These are phyloP conservation scores for Porites rus DNA, from an alignment of 92 coral and sea anemone genomes.

Conservation along the genomic window DNA sequence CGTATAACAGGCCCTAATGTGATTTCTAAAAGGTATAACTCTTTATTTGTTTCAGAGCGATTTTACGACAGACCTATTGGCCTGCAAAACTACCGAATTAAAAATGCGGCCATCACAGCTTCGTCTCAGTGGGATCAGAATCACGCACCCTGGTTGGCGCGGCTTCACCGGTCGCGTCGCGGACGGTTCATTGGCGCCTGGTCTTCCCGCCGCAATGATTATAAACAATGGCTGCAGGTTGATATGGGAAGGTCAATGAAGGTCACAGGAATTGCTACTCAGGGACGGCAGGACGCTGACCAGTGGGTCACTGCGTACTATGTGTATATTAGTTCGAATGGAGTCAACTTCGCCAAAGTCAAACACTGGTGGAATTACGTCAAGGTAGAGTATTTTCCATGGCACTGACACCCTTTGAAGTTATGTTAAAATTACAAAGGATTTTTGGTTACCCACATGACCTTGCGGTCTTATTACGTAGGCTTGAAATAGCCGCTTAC, in stretches of 20 bases:
- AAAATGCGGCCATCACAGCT: slow-evolving; percentile 75
- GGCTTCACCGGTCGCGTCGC: slow-evolving; percentile 66
- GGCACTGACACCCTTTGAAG: no score
- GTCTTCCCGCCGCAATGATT: slow-evolving; percentile 67
- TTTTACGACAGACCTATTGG: slow-evolving; percentile 80
- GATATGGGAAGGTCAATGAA: slow-evolving; percentile 76
- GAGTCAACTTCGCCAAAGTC: slow-evolving; percentile 54
- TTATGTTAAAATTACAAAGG: no score
- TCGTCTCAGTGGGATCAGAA: slow-evolving; percentile 69
- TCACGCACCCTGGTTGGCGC: slow-evolving; percentile 74
- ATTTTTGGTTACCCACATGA: no score
- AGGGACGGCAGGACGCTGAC: slow-evolving; percentile 77
- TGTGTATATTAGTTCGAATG: slow-evolving; percentile 64
- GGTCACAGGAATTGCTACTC: slow-evolving; percentile 78
- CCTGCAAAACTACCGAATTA: slow-evolving; percentile 68
- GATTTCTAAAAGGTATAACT: not conserved
- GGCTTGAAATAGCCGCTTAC: no score
- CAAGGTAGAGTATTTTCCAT: slow-evolving; percentile 10
- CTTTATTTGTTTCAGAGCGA: slow-evolving; percentile 14
- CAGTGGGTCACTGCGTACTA: slow-evolving; percentile 86
- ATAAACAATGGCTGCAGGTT: slow-evolving; percentile 70
- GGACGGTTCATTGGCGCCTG: slow-evolving; percentile 75
- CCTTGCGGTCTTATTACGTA: no score
- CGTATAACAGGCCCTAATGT: no score
- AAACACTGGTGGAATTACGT: slow-evolving; percentile 54